Evolutionary conservation across 2,113 vertebrate genomes (phyloP).

Genomic region (Rousettus leschenaultii): DNA sequence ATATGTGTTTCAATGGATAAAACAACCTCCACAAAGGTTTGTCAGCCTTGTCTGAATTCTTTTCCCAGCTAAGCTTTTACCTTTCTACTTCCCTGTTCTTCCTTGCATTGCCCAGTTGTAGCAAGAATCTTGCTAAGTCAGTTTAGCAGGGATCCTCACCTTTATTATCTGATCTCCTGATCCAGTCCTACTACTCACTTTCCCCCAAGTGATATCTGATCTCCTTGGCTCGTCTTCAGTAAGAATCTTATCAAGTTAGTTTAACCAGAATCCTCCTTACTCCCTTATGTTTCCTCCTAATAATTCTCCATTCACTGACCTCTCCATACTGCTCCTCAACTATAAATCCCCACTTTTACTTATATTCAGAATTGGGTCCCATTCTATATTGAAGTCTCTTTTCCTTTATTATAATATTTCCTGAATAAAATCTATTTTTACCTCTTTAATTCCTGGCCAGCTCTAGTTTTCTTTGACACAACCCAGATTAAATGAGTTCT

Average conservation of each 20-base stretch:
- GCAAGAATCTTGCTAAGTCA: not conserved
- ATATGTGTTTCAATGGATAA: not conserved
- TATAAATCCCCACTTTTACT: not conserved
- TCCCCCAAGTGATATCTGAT: not conserved
- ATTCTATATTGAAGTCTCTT: not conserved
- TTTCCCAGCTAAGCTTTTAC: not conserved
- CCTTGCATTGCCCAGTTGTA: not conserved
- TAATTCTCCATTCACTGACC: not conserved
- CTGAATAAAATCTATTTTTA: not conserved
- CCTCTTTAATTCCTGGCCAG: not conserved
- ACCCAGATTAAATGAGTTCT: slow-evolving; percentile 31
- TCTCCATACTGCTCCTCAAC: not conserved
- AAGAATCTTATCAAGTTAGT: not conserved
- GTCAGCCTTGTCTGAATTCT: not conserved
- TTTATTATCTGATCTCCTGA: not conserved
- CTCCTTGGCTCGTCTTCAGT: not conserved
- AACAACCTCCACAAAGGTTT: not conserved
- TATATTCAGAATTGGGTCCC: not conserved
- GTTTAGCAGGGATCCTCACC: not conserved
- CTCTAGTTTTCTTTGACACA: not conserved
- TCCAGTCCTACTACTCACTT: not conserved
- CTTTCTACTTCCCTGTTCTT: not conserved
- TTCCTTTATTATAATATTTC: not conserved
- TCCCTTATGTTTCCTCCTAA: not conserved
- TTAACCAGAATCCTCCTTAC: not conserved